Conservation (phyloP, 2,797 vertebrate species). For the Somateria mollissima region DNA sequence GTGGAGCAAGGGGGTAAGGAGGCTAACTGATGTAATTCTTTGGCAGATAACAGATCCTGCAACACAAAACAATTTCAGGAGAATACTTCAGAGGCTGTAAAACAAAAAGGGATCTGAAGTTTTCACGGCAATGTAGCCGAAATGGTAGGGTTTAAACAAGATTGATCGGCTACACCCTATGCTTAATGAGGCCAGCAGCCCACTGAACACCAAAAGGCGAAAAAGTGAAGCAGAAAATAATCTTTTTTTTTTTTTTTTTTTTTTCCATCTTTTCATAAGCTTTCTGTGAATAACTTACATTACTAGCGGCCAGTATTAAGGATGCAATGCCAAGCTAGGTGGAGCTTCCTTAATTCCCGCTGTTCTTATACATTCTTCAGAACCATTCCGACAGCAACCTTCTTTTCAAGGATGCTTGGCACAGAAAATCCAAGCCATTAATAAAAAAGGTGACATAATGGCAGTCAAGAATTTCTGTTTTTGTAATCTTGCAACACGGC, state of each 20-base stretch:
- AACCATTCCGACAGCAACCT: not conserved
- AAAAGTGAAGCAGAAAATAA: not conserved
- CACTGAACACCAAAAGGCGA: not conserved
- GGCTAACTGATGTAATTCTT: not conserved
- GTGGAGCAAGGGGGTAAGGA: rapidly evolving
- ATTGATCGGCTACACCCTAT: not conserved
- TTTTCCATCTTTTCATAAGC: not conserved
- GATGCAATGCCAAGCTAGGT: not conserved
- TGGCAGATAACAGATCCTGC: not conserved
- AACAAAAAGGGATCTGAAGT: not conserved
- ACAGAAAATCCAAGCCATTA: not conserved
- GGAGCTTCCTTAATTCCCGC: not conserved
- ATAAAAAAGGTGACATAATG: not conserved
- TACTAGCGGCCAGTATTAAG: not conserved
- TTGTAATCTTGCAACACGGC: not conserved
- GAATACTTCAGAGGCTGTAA: not conserved
- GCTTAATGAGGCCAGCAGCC: not conserved
- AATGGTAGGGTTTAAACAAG: not conserved
- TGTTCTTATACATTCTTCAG: not conserved
- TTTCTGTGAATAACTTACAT: not conserved
- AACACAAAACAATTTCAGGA: not conserved
- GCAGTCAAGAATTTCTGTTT: not conserved
- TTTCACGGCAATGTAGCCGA: not conserved
- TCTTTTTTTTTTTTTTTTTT: not conserved
- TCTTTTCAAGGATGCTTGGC: not conserved